These are phyloP conservation scores for Paramuricea clavata DNA, from an alignment of 92 coral and sea anemone species.

Conservation along the genomic window DNA sequence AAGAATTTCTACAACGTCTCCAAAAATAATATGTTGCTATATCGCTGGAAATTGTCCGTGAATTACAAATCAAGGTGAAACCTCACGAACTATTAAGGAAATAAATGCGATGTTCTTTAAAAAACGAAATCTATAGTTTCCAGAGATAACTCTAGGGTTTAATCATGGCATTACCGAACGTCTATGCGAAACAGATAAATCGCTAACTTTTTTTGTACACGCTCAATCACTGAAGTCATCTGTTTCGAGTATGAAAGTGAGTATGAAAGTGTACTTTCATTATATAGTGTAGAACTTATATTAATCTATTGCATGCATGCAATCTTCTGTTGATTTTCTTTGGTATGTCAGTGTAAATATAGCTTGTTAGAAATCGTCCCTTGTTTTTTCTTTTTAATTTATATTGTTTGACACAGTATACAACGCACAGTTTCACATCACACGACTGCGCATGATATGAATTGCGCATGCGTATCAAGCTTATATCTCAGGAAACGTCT, in stretches of 20 bases:
- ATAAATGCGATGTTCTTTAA: neutral
- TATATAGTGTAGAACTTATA: neutral
- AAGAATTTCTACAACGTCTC: neutral
- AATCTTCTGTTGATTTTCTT: neutral
- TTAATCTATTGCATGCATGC: neutral
- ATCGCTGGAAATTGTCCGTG: neutral
- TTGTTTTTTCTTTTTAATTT: neutral
- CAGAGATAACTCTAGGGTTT: neutral
- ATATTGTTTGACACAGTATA: neutral
- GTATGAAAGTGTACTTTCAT: neutral
- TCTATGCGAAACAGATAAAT: no score
- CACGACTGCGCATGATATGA: no score
- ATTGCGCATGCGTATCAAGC: no score
- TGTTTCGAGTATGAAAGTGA: no score
- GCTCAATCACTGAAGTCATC: no score
- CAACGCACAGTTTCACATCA: no score
- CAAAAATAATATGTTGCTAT: neutral
- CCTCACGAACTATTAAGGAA: neutral
- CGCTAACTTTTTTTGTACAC: no score
- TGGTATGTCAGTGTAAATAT: slow-evolving; percentile 31
- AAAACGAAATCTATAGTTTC: slow-evolving; percentile 3
- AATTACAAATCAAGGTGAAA: neutral
- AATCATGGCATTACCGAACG: neutral
- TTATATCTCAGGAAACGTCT: no score
- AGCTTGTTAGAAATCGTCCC: slow-evolving; percentile 15